A percentile compares a stretch with the other conserved stretches of the same genome.
Evolutionary conservation across 1,140 invertebrate genomes (phyloP).

Genomic region (Diuraphis noxia): DNA sequence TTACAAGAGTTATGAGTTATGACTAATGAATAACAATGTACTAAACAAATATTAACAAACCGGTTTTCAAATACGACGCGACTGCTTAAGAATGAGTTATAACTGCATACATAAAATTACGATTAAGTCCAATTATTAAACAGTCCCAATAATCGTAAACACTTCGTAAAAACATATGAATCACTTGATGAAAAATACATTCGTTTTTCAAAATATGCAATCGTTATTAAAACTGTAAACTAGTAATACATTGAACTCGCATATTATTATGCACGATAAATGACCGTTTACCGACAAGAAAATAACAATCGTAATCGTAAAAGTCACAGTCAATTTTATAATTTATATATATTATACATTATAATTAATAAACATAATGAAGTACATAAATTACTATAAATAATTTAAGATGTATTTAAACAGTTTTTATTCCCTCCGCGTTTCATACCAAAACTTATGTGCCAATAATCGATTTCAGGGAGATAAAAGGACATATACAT

Average conservation of each 20-base stretch:
- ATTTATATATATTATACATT: too few relatives aligned
- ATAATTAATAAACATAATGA: too few relatives aligned
- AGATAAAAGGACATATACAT: too few relatives aligned
- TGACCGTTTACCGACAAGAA: too few relatives aligned
- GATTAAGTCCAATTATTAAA: background rate
- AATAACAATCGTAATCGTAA: too few relatives aligned
- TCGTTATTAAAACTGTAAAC: background rate
- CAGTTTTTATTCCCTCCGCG: too few relatives aligned
- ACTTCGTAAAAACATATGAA: background rate
- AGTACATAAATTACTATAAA: too few relatives aligned
- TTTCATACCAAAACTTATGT: too few relatives aligned
- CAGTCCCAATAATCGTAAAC: background rate
- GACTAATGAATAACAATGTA: conserved; percentile 1
- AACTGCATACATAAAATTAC: background rate
- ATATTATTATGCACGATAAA: too few relatives aligned
- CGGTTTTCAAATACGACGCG: background rate
- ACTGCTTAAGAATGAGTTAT: background rate
- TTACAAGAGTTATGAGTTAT: background rate
- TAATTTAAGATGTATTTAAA: too few relatives aligned
- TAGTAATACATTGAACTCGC: background rate
- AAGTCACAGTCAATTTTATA: too few relatives aligned
- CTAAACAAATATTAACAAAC: background rate
- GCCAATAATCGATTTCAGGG: too few relatives aligned
- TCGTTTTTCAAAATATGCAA: background rate
- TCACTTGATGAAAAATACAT: background rate